Percentiles rank a stretch among this genome's conserved stretches.
Evolutionary conservation across 2,888 invertebrate genomes (phyloP).

Genomic region (Drosophila seclusa): DNA sequence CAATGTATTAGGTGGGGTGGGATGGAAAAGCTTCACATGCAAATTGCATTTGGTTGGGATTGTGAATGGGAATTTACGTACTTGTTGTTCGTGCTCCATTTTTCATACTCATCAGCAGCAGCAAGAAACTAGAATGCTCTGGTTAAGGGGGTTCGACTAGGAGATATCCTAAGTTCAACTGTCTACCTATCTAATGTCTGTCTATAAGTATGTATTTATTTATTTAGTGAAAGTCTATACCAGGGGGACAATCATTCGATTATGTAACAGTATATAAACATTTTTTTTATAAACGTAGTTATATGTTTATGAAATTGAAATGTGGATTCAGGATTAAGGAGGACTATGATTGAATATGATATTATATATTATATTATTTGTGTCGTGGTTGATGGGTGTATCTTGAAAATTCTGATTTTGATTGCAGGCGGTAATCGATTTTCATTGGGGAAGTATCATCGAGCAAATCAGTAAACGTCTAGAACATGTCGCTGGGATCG

Average conservation of each 20-base stretch:
- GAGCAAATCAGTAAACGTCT: neutral
- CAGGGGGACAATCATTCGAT: neutral
- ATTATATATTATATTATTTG: neutral
- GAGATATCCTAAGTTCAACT: neutral
- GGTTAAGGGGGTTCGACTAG: neutral
- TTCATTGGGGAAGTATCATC: neutral
- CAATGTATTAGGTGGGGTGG: neutral
- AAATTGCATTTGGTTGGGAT: constrained; percentile 43
- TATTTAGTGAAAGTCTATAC: neutral
- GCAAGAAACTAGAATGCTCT: constrained; percentile 7
- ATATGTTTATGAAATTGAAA: neutral
- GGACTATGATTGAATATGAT: neutral
- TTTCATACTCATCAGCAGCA: constrained; percentile 49
- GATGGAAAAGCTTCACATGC: constrained; percentile 23
- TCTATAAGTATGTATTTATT: neutral
- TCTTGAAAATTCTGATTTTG: neutral
- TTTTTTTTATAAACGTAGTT: neutral
- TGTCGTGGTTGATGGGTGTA: neutral
- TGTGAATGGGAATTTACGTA: constrained; percentile 25
- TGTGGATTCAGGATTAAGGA: neutral
- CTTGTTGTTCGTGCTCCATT: constrained; percentile 40
- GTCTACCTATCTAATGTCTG: neutral
- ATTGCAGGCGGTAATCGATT: neutral
- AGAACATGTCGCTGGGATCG: neutral
- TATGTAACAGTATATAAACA: neutral